A percentile compares a stretch with the other conserved stretches of the same genome.
Conservation (phyloP, 2,113 vertebrate genomes). For the Semicossyphus pulcher region DNA sequence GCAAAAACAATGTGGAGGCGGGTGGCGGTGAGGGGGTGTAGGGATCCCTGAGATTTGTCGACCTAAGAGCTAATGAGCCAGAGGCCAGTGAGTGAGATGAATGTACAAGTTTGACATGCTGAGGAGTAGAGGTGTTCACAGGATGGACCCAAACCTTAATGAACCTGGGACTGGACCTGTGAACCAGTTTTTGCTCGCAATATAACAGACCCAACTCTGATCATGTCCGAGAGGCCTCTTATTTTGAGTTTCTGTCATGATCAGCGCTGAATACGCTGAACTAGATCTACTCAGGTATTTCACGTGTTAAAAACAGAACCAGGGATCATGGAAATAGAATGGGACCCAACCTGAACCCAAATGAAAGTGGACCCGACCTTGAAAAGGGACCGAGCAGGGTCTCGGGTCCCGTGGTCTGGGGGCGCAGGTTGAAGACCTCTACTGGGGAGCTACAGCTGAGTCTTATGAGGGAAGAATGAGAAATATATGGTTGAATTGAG, state of each 20-base stretch:
- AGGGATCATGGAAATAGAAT: too few species aligned
- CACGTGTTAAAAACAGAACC: too few species aligned
- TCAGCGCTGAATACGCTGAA: too few species aligned
- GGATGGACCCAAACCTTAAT: background rate
- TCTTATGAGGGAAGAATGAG: conserved; percentile 9
- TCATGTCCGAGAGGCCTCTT: too few species aligned
- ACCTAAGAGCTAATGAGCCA: background rate
- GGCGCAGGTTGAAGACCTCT: background rate
- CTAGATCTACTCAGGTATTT: too few species aligned
- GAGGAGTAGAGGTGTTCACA: background rate
- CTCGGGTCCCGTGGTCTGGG: background rate
- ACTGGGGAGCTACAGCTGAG: background rate
- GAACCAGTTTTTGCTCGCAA: too few species aligned
- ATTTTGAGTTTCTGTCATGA: too few species aligned
- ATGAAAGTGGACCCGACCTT: too few species aligned
- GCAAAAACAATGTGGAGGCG: conserved; percentile 14
- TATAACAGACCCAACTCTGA: too few species aligned
- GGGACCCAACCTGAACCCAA: too few species aligned
- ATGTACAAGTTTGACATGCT: background rate
- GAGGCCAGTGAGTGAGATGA: background rate
- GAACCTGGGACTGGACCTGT: too few species aligned
- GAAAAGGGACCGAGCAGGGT: too few species aligned
- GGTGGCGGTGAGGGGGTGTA: background rate
- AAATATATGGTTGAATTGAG: conserved; percentile 1
- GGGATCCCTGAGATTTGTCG: background rate